Evolutionary conservation across 2,888 invertebrate species (phyloP).

Genomic region (Agonopterix arenella): DNA sequence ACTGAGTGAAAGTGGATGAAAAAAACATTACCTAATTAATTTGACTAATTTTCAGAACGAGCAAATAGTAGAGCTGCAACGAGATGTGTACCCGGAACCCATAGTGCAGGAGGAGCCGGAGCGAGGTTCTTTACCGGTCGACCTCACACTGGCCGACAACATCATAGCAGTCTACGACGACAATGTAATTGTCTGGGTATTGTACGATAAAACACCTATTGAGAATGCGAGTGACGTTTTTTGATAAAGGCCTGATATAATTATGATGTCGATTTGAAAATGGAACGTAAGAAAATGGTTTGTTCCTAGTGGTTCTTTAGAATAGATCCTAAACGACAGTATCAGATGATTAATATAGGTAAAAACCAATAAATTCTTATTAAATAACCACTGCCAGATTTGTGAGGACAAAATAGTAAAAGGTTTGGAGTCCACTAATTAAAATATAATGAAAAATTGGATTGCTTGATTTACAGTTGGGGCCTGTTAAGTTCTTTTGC

Average conservation of each 20-base stretch:
- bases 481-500: no score
- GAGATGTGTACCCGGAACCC: slow-evolving; percentile 25
- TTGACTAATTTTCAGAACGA: slow-evolving; percentile 66
- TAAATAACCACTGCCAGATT: no score
- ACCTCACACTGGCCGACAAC: slow-evolving; percentile 53
- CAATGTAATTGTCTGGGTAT: slow-evolving; percentile 73
- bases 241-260: background rate
- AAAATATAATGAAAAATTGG: no score
- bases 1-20: no score
- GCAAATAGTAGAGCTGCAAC: slow-evolving; percentile 45
- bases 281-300: background rate
- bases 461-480: no score
- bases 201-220: slow-evolving; percentile 20
- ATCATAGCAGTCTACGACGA: slow-evolving; percentile 49
- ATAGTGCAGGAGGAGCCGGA: slow-evolving; percentile 15
- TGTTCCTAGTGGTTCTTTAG: background rate
- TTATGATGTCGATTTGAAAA: background rate
- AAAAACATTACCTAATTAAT: no score
- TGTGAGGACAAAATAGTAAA: no score
- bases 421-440: no score
- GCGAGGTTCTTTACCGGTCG: slow-evolving; percentile 29
- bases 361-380: no score
- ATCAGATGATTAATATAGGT: no score
- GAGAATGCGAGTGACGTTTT: slow-evolving; percentile 24
- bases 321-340: no score